Conservation (phyloP, 2,888 invertebrate genomes). For the Caenorhabditis zanzibari region DNA sequence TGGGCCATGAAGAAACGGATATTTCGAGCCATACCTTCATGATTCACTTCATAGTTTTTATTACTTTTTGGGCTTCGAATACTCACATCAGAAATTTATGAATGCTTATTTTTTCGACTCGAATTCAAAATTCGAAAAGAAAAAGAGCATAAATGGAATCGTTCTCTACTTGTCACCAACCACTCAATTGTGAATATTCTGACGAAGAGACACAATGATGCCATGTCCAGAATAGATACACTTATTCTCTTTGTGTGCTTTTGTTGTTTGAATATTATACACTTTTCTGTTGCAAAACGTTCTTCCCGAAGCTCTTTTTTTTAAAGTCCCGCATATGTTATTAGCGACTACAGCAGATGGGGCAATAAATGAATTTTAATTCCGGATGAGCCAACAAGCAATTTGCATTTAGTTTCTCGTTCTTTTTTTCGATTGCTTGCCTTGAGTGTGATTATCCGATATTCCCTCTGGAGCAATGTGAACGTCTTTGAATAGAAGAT, state of each 20-base stretch:
- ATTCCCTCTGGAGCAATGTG: constrained; percentile 26
- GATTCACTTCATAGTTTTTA: not conserved
- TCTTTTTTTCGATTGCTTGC: not conserved
- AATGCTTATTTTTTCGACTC: too few species aligned
- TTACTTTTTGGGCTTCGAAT: not conserved
- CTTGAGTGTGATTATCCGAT: not conserved
- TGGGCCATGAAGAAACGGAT: constrained; percentile 52
- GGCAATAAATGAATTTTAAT: constrained; percentile 33
- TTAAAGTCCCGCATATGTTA: not conserved
- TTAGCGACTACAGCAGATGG: not conserved
- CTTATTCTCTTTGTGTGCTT: not conserved
- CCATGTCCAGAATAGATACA: constrained; percentile 48
- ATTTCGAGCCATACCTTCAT: constrained; percentile 23
- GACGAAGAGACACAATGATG: constrained; percentile 43
- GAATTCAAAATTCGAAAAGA: constrained; percentile 9
- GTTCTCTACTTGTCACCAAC: constrained; percentile 55
- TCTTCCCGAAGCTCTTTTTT: not conserved
- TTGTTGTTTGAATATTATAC: constrained; percentile 22
- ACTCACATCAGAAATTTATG: not conserved
- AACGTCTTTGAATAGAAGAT: constrained; percentile 27
- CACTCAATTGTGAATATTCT: constrained; percentile 51
- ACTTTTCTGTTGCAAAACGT: constrained; percentile 7
- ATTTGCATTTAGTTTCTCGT: constrained; percentile 55
- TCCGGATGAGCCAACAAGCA: constrained; percentile 50
- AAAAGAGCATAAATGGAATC: constrained; percentile 25